A percentile compares a stretch with the other conserved stretches of the same genome.
Conservation (phyloP, 1,140 invertebrate genomes). For the Lasioglossum baleicum region DNA sequence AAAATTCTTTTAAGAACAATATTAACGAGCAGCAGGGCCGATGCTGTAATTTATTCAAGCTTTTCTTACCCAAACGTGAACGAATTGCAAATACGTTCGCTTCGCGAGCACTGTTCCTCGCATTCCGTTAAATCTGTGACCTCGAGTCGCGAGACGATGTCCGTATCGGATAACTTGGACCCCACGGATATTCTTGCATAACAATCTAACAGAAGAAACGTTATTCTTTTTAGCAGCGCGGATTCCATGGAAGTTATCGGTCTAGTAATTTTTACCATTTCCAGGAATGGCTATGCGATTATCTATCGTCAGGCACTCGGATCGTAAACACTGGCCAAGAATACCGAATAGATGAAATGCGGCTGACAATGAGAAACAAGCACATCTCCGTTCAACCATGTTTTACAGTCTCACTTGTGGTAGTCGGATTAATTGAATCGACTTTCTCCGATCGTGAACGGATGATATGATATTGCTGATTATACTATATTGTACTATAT, state of each 20-base stretch:
- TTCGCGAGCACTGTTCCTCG: conserved; percentile 70
- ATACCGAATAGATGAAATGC: conserved; percentile 39
- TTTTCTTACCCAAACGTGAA: conserved; percentile 74
- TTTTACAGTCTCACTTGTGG: not conserved
- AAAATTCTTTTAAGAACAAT: not conserved
- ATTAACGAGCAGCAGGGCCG: not conserved
- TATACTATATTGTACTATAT: no score
- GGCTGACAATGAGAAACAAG: not conserved
- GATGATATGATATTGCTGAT: conserved; percentile 18
- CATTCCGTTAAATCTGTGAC: conserved; percentile 70
- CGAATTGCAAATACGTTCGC: conserved; percentile 64
- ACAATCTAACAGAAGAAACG: conserved; percentile 67
- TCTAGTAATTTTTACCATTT: conserved; percentile 66
- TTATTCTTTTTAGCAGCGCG: not conserved
- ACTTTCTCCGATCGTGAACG: not conserved
- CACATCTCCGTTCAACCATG: not conserved
- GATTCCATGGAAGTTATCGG: no score
- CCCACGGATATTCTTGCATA: conserved; percentile 75
- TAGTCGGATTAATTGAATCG: not conserved
- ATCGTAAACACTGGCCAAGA: conserved; percentile 36
- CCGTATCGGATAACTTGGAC: conserved; percentile 62
- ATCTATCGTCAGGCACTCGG: conserved; percentile 67
- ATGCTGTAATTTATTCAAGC: not conserved
- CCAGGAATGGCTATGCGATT: conserved; percentile 70
- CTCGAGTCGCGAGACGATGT: conserved; percentile 58